Evolutionary conservation across 2,797 vertebrate species (phyloP).

Genomic region (Anas bernieri): DNA sequence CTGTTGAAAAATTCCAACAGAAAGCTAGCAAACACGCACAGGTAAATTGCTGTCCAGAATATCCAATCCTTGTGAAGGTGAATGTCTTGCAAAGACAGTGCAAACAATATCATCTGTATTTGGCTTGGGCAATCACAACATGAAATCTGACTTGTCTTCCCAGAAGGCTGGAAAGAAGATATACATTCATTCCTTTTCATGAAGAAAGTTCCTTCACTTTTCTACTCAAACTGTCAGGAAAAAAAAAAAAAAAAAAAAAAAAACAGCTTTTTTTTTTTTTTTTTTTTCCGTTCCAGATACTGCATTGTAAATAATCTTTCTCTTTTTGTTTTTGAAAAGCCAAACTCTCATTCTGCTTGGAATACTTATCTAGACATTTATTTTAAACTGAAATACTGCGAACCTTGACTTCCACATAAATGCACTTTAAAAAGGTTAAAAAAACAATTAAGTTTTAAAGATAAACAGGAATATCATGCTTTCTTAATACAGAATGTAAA

Average conservation of each 20-base stretch:
- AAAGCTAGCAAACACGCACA: background rate
- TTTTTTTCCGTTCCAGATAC: background rate
- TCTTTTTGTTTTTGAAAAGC: background rate
- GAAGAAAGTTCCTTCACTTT: background rate
- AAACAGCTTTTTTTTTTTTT: too few relatives aligned
- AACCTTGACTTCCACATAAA: constrained; percentile 30
- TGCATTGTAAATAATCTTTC: background rate
- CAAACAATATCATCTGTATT: background rate
- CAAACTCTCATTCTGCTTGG: background rate
- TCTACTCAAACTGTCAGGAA: background rate
- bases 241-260: background rate
- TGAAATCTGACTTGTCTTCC: background rate
- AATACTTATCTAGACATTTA: background rate
- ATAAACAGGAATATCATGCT: constrained; percentile 52
- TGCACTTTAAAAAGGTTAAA: background rate
- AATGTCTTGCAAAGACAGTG: background rate
- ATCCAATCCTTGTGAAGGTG: background rate
- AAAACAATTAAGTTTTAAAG: constrained; percentile 15
- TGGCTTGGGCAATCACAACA: background rate
- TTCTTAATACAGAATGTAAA: constrained; percentile 64
- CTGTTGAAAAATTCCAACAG: background rate
- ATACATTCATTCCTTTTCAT: background rate
- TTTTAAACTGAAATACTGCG: constrained; percentile 10
- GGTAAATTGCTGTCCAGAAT: background rate
- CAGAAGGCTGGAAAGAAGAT: background rate